These are phyloP conservation scores for Diaphora mendica DNA, from an alignment of 2,888 invertebrate genomes.

Conservation along the genomic window DNA sequence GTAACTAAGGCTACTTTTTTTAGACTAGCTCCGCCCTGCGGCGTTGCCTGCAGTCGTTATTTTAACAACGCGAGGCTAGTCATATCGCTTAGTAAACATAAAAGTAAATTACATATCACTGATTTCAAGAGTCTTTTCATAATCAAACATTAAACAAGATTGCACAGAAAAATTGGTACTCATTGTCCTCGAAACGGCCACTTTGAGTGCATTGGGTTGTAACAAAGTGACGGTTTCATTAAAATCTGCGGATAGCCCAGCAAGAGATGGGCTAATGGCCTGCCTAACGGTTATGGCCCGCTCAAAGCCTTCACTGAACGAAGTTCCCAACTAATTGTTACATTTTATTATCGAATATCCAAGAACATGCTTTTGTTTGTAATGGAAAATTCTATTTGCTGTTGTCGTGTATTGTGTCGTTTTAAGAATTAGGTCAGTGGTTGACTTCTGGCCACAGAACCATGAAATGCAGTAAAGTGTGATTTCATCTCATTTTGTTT, in stretches of 20 bases:
- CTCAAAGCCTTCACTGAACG: slow-evolving; percentile 26
- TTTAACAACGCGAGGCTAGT: background rate
- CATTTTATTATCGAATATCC: slow-evolving; percentile 46
- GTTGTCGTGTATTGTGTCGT: background rate
- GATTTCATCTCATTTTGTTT: background rate
- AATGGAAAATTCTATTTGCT: slow-evolving; percentile 28
- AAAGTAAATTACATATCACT: background rate
- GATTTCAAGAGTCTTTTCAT: slow-evolving; percentile 28
- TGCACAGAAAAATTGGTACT: slow-evolving; percentile 37
- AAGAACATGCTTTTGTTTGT: slow-evolving; percentile 35
- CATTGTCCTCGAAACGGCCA: slow-evolving; percentile 29
- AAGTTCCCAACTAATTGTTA: slow-evolving; percentile 43
- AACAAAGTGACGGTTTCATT: slow-evolving; percentile 43
- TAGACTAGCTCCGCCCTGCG: too few relatives aligned
- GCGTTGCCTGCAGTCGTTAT: too few relatives aligned
- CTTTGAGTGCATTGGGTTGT: slow-evolving; percentile 44
- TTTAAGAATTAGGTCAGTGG: background rate
- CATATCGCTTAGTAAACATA: background rate
- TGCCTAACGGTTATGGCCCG: slow-evolving; percentile 41
- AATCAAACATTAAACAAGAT: slow-evolving; percentile 38
- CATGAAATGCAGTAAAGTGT: background rate
- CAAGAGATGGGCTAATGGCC: slow-evolving; percentile 33
- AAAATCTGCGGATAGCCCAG: slow-evolving; percentile 44
- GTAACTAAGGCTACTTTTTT: too few relatives aligned
- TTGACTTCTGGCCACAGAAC: background rate